A percentile compares a stretch with the other conserved stretches of the same genome.
phyloP scores from a whole-genome alignment of 2,113 vertebrate genomes.

The Alces alces region DNA sequence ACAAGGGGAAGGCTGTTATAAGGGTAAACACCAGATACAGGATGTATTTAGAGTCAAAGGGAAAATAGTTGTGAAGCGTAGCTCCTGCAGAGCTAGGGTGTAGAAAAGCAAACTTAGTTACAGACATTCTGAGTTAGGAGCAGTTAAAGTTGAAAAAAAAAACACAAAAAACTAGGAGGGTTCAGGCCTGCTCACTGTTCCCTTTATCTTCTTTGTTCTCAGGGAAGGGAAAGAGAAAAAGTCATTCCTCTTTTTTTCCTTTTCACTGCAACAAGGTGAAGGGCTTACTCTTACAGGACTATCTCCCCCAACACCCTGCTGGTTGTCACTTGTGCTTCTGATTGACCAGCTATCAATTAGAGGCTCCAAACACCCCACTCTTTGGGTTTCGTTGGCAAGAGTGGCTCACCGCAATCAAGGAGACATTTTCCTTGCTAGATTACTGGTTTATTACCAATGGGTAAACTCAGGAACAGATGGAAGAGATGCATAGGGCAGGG shows the following conservation, averaged over 20 bases:
- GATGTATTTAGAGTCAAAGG: neutral
- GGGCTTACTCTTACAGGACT: too few relatives aligned
- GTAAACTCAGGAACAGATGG: neutral
- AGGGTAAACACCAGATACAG: neutral
- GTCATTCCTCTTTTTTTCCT: neutral
- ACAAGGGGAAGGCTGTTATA: neutral
- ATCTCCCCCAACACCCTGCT: neutral
- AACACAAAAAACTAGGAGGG: too few relatives aligned
- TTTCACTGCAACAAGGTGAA: neutral
- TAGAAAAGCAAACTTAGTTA: neutral
- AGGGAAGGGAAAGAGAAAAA: neutral
- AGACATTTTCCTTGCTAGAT: neutral
- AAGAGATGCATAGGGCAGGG: neutral
- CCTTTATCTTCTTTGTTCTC: neutral
- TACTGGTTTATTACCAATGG: neutral
- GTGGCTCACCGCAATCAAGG: neutral
- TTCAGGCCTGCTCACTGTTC: neutral
- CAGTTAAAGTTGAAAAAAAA: neutral
- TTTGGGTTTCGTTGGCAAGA: neutral
- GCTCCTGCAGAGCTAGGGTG: neutral
- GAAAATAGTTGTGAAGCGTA: neutral
- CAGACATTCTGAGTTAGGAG: neutral
- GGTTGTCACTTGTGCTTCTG: neutral
- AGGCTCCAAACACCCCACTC: neutral
- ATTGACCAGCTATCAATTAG: neutral